Percentiles rank a stretch among this genome's conserved stretches.
Conservation (phyloP, 2,113 vertebrate species). For the Xerus inauris region DNA sequence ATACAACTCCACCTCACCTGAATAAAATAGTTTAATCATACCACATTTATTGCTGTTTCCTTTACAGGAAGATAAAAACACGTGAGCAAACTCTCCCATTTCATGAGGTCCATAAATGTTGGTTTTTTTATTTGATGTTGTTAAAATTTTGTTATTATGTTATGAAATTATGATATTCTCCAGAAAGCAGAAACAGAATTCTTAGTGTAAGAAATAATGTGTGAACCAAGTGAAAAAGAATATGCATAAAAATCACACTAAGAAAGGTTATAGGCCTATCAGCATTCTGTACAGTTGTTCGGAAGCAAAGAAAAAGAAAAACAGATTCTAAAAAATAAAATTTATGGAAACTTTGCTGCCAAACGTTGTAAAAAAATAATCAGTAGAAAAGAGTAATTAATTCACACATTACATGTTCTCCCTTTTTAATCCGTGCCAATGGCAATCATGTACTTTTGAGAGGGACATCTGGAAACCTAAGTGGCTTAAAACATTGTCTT, state of each 20-base stretch:
- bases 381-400: slow-evolving; percentile 68
- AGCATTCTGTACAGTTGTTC: slow-evolving; percentile 63
- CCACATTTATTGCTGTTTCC: background rate
- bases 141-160: background rate
- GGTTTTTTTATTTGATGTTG: background rate
- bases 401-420: slow-evolving; percentile 61
- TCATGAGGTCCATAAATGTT: background rate
- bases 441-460: slow-evolving; percentile 42
- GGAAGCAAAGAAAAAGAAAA: background rate
- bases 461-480: slow-evolving; percentile 56
- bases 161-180: slow-evolving; percentile 19
- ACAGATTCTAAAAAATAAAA: slow-evolving; percentile 56
- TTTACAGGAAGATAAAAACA: slow-evolving; percentile 27
- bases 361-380: slow-evolving; percentile 57
- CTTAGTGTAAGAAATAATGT: slow-evolving; percentile 41
- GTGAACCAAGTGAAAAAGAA: slow-evolving; percentile 56
- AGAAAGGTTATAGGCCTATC: slow-evolving; percentile 43
- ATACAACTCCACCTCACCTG: background rate
- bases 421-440: slow-evolving; percentile 30
- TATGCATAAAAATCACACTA: slow-evolving; percentile 42
- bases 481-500: slow-evolving; percentile 45
- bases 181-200: slow-evolving; percentile 46
- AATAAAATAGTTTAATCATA: background rate
- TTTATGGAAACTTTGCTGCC: slow-evolving; percentile 54
- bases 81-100: background rate